Percentiles rank a stretch among this genome's conserved stretches.
Conservation (phyloP, 35 echinoderm and acorn worm species). For the Ophioderma brevispina region DNA sequence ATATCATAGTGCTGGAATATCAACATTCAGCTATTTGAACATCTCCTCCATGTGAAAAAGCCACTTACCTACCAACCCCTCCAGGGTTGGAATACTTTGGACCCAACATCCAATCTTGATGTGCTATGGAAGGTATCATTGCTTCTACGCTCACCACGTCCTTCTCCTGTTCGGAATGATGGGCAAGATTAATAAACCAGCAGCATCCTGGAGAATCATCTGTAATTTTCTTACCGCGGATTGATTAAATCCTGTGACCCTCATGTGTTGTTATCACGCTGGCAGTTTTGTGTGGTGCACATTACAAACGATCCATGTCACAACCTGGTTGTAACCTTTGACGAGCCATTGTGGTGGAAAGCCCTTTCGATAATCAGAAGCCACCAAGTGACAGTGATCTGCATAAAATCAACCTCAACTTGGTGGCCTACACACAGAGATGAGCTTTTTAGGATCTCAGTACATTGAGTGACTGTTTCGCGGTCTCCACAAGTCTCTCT, state of each 20-base stretch:
- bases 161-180: conserved; percentile 65
- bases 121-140: conserved; percentile 41
- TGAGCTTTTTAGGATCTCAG: conserved; percentile 69
- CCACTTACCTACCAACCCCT: conserved; percentile 6
- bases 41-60: background rate
- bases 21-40: background rate
- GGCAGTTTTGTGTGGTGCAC: conserved; percentile 46
- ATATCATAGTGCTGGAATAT: conserved; percentile 15
- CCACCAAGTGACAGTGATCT: background rate
- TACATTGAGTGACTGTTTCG: conserved; percentile 44
- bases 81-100: background rate
- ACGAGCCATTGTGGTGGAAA: conserved; percentile 76
- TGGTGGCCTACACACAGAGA: conserved; percentile 63
- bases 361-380: conserved; percentile 36
- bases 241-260: conserved; percentile 62
- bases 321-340: conserved; percentile 57
- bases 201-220: conserved; percentile 63
- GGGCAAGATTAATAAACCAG: conserved; percentile 24
- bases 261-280: conserved; percentile 66
- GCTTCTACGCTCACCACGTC: conserved; percentile 14
- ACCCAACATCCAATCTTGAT: conserved; percentile 18
- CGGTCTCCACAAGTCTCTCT: conserved; percentile 31
- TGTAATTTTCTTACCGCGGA: conserved; percentile 44
- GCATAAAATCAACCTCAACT: background rate
- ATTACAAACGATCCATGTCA: conserved; percentile 33